Percentiles rank a stretch among this genome's conserved stretches.
These are phyloP conservation scores for Pemphredon lugubris DNA, from an alignment of 2,888 invertebrate genomes.

Conservation along the genomic window DNA sequence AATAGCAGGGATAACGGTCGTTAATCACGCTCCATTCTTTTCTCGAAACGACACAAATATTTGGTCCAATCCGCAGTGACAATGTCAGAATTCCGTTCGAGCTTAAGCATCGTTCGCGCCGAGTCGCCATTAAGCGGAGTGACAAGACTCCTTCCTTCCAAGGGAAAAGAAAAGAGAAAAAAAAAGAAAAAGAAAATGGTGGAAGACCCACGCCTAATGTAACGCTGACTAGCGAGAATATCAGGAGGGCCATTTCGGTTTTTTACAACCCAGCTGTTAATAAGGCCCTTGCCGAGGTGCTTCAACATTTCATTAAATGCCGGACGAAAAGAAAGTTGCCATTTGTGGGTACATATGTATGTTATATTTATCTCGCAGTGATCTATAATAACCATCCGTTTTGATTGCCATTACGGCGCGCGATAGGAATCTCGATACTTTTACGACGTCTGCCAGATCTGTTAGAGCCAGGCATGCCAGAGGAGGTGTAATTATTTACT, in stretches of 20 bases:
- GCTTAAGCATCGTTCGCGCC: not conserved
- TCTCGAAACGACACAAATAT: not conserved
- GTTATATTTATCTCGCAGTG: too few relatives aligned
- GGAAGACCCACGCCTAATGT: slow-evolving; percentile 36
- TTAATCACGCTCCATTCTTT: not conserved
- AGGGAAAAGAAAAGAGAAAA: too few relatives aligned
- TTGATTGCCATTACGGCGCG: too few relatives aligned
- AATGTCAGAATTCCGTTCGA: not conserved
- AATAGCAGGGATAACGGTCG: too few relatives aligned
- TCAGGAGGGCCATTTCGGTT: slow-evolving; percentile 14
- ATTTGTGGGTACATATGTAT: not conserved
- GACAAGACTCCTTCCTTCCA: slow-evolving; percentile 38
- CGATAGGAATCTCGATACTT: too few relatives aligned
- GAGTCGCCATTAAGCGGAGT: slow-evolving; percentile 45
- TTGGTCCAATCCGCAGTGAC: not conserved
- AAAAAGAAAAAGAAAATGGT: too few relatives aligned
- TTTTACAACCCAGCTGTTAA: not conserved
- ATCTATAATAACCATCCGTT: too few relatives aligned
- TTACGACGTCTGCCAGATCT: too few relatives aligned
- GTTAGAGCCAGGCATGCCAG: too few relatives aligned
- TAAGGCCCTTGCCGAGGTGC: not conserved
- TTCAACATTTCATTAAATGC: not conserved
- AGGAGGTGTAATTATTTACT: too few relatives aligned
- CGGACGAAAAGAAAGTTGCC: not conserved
- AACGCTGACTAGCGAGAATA: slow-evolving; percentile 36